phyloP scores from a whole-genome alignment of 2,113 vertebrate genomes.

The Patagioenas fasciata region DNA sequence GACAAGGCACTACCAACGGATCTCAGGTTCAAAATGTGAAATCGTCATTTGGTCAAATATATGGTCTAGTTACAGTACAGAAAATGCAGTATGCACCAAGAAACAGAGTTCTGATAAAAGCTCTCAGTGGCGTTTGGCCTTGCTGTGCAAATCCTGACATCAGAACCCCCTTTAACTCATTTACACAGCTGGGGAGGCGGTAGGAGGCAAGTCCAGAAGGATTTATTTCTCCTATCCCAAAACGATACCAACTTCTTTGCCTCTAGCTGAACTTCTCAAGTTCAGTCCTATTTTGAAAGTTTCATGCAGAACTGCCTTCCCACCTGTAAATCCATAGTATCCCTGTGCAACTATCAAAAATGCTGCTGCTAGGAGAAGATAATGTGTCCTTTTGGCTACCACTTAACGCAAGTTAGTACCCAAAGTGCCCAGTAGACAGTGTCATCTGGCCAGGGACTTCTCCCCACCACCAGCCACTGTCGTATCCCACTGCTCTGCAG shows the following conservation, averaged over 20 bases:
- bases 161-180: neutral
- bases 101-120: neutral
- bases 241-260: neutral
- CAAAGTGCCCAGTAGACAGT: rapidly evolving
- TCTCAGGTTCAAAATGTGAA: neutral
- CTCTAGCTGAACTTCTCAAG: neutral
- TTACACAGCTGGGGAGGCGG: neutral
- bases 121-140: neutral
- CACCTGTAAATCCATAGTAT: neutral
- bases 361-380: rapidly evolving
- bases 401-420: neutral
- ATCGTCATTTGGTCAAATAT: neutral
- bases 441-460: neutral
- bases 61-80: neutral
- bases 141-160: neutral
- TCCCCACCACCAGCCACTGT: neutral
- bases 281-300: neutral
- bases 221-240: neutral
- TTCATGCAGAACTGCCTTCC: neutral
- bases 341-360: neutral
- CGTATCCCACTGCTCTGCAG: neutral
- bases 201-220: neutral
- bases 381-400: rapidly evolving
- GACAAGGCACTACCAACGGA: neutral
- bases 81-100: neutral